Evolutionary conservation across 2,888 invertebrate species (phyloP).

Genomic region (Drosophila rubida): DNA sequence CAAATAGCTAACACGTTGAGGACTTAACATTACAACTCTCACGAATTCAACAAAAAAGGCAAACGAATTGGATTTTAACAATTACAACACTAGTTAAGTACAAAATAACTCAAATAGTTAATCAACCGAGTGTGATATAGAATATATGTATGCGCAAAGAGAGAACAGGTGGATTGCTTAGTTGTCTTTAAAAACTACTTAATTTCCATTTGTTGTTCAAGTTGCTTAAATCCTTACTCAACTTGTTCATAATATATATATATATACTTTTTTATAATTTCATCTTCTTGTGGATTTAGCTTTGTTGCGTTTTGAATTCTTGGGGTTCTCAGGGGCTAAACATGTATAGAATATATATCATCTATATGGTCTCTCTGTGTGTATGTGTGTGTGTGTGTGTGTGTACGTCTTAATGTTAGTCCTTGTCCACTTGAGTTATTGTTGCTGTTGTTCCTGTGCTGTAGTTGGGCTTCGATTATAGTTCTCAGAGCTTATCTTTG

Average conservation of each 20-base stretch:
- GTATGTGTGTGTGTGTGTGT: constrained; percentile 27
- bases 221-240: not conserved
- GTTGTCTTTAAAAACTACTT: constrained; percentile 17
- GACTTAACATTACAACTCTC: no score
- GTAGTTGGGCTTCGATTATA: constrained; percentile 63
- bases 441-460: constrained; percentile 18
- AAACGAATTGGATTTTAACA: no score
- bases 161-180: constrained; percentile 44
- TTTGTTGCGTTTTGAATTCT: not conserved
- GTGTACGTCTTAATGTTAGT: constrained; percentile 41
- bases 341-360: constrained; percentile 21
- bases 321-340: constrained; percentile 12
- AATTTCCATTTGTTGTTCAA: not conserved
- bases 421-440: constrained; percentile 28
- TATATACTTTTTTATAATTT: constrained; percentile 1
- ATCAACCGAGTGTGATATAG: no score
- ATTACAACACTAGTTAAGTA: no score
- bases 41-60: no score
- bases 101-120: no score
- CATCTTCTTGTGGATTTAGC: not conserved
- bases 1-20: no score
- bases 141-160: no score
- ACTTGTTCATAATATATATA: not conserved
- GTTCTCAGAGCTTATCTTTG: constrained; percentile 85
- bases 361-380: constrained; percentile 34